Conservation (phyloP, 2,113 vertebrate species). For the Taxidea taxus region DNA sequence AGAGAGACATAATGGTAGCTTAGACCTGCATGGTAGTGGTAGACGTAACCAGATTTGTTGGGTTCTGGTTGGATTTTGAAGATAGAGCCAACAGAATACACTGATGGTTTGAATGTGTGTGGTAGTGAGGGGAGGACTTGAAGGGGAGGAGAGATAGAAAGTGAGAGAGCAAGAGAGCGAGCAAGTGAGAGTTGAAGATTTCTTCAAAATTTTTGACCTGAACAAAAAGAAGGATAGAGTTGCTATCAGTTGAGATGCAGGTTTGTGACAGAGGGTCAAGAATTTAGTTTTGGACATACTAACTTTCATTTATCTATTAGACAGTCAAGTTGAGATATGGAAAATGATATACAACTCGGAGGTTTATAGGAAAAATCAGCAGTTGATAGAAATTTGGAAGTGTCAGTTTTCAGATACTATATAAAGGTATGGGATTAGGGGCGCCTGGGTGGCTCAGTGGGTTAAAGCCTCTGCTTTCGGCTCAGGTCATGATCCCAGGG, state of each 20-base stretch:
- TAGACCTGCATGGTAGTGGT: neutral
- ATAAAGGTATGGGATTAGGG: neutral
- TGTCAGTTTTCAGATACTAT: neutral
- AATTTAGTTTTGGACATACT: neutral
- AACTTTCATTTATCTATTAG: neutral
- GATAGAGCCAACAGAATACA: neutral
- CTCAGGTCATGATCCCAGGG: too few species aligned
- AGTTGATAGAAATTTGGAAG: neutral
- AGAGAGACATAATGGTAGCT: neutral
- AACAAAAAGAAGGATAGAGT: neutral
- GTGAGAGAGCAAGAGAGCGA: neutral
- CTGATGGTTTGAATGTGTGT: neutral
- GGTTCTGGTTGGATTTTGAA: neutral
- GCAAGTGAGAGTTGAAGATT: neutral
- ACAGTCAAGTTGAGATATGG: neutral
- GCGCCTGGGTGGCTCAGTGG: too few species aligned
- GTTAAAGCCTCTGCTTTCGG: too few species aligned
- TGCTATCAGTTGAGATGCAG: neutral
- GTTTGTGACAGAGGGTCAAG: neutral
- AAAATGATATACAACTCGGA: neutral
- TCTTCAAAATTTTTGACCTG: neutral
- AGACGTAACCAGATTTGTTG: neutral
- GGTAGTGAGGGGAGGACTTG: neutral
- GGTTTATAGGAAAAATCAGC: neutral
- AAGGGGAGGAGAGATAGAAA: neutral